Conservation (phyloP, 2,888 invertebrate species). For the Dinocampus coccinellae region DNA sequence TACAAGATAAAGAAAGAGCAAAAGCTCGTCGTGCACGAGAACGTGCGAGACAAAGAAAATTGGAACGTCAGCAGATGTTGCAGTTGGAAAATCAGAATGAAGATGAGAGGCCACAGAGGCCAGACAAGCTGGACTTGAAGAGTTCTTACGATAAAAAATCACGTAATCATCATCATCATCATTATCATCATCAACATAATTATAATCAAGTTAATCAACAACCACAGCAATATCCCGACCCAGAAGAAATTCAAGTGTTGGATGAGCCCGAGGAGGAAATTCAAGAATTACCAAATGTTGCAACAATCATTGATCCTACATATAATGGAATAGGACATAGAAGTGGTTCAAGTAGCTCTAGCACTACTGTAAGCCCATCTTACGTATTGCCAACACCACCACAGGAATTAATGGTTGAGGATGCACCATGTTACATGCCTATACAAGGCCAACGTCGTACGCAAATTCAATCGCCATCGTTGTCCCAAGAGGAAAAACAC, state of each 20-base stretch:
- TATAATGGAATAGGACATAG: constrained; percentile 67
- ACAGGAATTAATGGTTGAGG: constrained; percentile 67
- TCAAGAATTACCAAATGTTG: constrained; percentile 72
- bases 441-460: constrained; percentile 80
- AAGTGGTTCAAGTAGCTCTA: constrained; percentile 58
- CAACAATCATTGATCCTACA: constrained; percentile 78
- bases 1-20: constrained; percentile 82
- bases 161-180: constrained; percentile 41
- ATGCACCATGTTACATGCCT: constrained; percentile 81
- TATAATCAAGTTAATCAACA: constrained; percentile 21
- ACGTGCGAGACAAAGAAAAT: constrained; percentile 71
- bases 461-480: constrained; percentile 69
- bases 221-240: constrained; percentile 59
- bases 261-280: constrained; percentile 56
- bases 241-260: constrained; percentile 67
- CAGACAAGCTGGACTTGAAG: constrained; percentile 63
- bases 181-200: constrained; percentile 23
- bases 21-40: constrained; percentile 80
- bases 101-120: constrained; percentile 60
- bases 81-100: constrained; percentile 64
- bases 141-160: constrained; percentile 45
- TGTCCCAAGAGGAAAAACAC: constrained; percentile 75
- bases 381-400: constrained; percentile 64
- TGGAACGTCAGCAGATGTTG: constrained; percentile 73
- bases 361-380: constrained; percentile 63